Evolutionary conservation across 2,113 vertebrate genomes (phyloP), one percentile per base, ranked within the genome.

Genomic region (Nipponia nippon): DNA sequence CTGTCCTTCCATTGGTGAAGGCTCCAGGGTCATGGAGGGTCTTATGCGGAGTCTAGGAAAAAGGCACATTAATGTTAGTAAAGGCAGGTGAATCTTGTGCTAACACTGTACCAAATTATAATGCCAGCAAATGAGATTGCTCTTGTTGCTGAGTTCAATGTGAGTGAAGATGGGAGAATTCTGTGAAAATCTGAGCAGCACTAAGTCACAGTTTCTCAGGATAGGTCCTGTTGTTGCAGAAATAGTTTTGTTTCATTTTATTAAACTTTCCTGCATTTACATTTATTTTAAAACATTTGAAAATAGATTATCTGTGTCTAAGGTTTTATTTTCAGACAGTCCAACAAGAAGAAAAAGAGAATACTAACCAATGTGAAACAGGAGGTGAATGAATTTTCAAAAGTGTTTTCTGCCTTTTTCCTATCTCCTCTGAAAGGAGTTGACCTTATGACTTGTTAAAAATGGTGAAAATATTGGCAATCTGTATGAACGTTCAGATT

Each of bases 101-200:
- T 25, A 36, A 13, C 11, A 1, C 21, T 11, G 29, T 63, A 23
- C 29, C 46, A 36, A 76, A 17, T 75, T 44, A 46, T 26, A 66
- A 32, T 26, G 20, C 38, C 38, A 71, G 59, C 30, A 67, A 72
- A 55, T 46, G 80, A 59, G 58, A 19, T 78, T 36, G 29, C 23
- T 71, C 9, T 66, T 2, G 1, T 42, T 62, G 47, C 26, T 7
- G 30, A 67, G 30, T 53, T 79, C 67, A 36, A 6, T 0, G 0
- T 44, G 9, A 55, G 34, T 22, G 7, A 61, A 50, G 12, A 27
- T 30, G 44, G 26, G 21, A 82, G 32, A 75, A 46, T 75, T 75
- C 27, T 38, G 42, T 50, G 61, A 56, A 62, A 75, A 61, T 49
- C 52, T 34, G 73, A 61, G 46, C 13, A 56, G 19, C 5, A 0